Percentiles rank a stretch among this genome's conserved stretches.
Evolutionary conservation across 2,797 vertebrate genomes (phyloP).

Genomic region (Neopelma chrysocephalum): DNA sequence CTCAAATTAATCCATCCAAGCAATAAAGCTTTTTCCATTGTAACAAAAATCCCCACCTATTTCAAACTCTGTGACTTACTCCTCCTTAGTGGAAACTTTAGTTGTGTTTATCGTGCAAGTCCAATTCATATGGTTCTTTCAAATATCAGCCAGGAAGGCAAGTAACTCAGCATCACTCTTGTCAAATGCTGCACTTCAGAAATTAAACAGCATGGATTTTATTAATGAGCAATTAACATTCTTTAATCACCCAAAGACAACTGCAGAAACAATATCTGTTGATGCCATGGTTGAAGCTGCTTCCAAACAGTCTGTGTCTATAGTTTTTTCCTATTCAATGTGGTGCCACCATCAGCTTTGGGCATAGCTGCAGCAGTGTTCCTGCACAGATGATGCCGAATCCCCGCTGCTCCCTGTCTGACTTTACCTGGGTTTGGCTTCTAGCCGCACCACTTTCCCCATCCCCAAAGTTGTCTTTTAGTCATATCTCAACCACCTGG

Average conservation of each 20-base stretch:
- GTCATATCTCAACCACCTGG: neutral
- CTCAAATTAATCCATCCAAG: constrained; percentile 6
- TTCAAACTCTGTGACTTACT: neutral
- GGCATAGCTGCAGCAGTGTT: neutral
- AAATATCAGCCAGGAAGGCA: neutral
- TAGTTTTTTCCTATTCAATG: neutral
- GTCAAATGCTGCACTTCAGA: neutral
- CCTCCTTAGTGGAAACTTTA: neutral
- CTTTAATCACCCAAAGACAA: neutral
- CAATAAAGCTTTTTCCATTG: neutral
- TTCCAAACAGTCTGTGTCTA: neutral
- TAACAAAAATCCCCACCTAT: neutral
- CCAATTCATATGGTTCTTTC: neutral
- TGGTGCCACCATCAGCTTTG: neutral
- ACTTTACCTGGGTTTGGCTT: neutral
- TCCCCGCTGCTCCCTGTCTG: neutral
- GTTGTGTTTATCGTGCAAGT: neutral
- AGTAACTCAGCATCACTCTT: neutral
- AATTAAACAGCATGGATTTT: neutral
- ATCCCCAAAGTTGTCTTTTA: neutral
- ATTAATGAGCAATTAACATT: constrained; percentile 3
- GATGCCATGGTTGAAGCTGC: neutral
- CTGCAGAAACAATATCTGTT: neutral
- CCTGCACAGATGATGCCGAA: neutral
- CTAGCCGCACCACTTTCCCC: neutral